A percentile compares a stretch with the other conserved stretches of the same genome.
Evolutionary conservation across 2,113 vertebrate genomes (phyloP).

Genomic region (Grammomys surdaster): DNA sequence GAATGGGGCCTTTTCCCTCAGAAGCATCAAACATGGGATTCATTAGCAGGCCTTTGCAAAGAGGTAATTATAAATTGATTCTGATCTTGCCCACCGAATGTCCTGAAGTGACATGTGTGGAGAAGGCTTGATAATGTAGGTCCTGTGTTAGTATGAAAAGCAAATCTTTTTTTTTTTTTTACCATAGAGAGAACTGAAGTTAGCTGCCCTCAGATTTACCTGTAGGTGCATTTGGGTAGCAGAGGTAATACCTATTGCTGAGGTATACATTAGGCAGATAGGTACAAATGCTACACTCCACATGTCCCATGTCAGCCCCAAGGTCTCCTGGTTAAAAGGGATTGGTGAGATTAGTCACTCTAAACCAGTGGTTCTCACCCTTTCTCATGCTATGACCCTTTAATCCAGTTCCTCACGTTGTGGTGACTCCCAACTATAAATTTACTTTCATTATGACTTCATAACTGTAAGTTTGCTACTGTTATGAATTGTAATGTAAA

Average conservation of each 20-base stretch:
- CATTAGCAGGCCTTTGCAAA: not conserved
- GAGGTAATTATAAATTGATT: not conserved
- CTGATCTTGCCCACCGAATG: not conserved
- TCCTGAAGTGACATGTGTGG: not conserved
- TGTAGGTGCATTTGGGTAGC: not conserved
- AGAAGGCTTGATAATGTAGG: not conserved
- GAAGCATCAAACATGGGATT: not conserved
- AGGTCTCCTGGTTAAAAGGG: not conserved
- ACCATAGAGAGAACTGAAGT: not conserved
- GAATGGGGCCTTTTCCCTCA: not conserved
- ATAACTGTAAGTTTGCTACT: not conserved
- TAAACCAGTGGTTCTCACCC: not conserved
- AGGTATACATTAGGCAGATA: not conserved
- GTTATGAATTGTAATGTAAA: not conserved
- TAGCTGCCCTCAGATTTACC: not conserved
- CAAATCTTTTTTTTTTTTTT: not conserved
- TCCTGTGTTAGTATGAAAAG: not conserved
- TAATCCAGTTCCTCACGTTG: not conserved
- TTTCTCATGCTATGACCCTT: not conserved
- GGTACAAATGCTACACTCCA: not conserved
- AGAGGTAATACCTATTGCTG: not conserved
- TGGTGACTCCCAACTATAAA: not conserved
- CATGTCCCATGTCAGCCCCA: not conserved
- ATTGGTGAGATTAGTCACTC: not conserved
- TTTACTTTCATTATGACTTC: not conserved